Base-by-base conservation (phyloP, 1,140 invertebrate genomes). In the Drosophila varians region DNA sequence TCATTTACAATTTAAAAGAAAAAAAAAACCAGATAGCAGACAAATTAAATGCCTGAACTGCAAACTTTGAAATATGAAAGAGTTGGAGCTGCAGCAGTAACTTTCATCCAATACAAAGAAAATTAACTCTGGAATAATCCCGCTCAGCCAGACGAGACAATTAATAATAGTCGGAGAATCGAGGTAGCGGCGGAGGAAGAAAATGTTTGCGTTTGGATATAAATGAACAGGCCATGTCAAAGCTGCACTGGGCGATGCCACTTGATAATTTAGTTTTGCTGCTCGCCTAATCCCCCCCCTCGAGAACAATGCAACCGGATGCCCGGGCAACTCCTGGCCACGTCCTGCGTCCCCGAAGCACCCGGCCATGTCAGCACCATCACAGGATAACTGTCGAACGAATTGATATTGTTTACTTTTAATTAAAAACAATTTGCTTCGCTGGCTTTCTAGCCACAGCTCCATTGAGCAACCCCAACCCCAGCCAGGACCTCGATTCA, bases 401-500 rank as follows among this genome's bases (percentile, higher is more conserved):
- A 86, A 87, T 74, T 86, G 80, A 86, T 80, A 87, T 86, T 86
- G 80, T 86, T 87, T 87, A 70, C 80, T 86, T 86, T 86, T 86
- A 86, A 86, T 86, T 86, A 86, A 86, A 86, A 86, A 87, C 80
- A 86, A 82, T 86, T 86, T 86, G 80, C 80, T 87, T 82, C 80
- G 80, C 82, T 86, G 82, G 82, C 82, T 77, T 83, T 66, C 80
- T 74, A 80, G 80, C 80, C 80, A 72, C 45, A 69, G 80, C 56
- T 53, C 28, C 64, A 75, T 62, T 43, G 71, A 66, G 43, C 49
- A 53, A 49, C 45, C 54, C 28, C 47, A 31, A 8, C 38, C 28
- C 28, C 6, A 6, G 12, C 36, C 28, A 45, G 53, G 40, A 54
- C 54, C 28, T 31, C 23, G 55, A 11, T 23, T 64, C 60, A 8